A percentile compares a stretch with the other conserved stretches of the same genome.
Conservation (phyloP, 2,888 invertebrate genomes). For the Tenodera sinensis region DNA sequence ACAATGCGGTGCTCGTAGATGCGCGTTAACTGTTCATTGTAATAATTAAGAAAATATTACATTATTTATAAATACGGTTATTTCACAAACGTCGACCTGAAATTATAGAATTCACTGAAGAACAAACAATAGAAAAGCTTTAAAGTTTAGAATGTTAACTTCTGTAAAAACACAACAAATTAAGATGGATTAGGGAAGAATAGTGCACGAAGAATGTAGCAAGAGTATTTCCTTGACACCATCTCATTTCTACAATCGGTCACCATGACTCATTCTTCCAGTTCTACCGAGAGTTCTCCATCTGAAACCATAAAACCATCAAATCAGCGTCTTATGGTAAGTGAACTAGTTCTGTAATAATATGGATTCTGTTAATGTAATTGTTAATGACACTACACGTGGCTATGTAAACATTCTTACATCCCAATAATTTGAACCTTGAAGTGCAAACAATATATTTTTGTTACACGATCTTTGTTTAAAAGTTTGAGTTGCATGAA, state of each 20-base stretch:
- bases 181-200: background rate
- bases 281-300: conserved; percentile 15
- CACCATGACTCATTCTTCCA: conserved; percentile 19
- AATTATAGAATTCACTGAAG: too few relatives aligned
- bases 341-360: background rate
- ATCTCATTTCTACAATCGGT: background rate
- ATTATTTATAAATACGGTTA: too few relatives aligned
- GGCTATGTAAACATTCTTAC: too few relatives aligned
- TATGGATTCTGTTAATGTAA: too few relatives aligned
- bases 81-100: too few relatives aligned
- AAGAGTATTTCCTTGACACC: background rate
- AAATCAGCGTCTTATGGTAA: conserved; percentile 20
- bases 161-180: background rate
- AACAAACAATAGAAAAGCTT: too few relatives aligned
- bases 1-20: background rate
- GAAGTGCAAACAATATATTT: too few relatives aligned
- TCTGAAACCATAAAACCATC: conserved; percentile 8
- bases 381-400: too few relatives aligned
- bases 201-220: background rate
- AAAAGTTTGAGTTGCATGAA: too few relatives aligned
- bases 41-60: background rate
- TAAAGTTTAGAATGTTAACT: background rate
- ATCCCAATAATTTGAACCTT: too few relatives aligned
- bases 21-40: background rate
- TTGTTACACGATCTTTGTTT: too few relatives aligned